phyloP scores from a whole-genome alignment of 2,113 vertebrate species.

The Sebastes fasciatus region DNA sequence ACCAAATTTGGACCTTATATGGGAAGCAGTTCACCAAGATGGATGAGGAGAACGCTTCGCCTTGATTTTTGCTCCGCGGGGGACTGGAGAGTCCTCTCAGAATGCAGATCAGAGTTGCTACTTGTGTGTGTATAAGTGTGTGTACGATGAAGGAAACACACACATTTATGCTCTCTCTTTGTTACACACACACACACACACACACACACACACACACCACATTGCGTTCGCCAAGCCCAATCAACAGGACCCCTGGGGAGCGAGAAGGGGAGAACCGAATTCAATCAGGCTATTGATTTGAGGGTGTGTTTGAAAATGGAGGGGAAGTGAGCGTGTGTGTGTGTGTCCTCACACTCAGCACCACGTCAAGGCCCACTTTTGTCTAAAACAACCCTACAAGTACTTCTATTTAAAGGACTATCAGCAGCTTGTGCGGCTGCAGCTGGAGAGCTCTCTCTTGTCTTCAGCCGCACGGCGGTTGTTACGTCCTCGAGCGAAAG shows the following conservation, averaged over 20 bases:
- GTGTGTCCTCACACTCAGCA: conserved; percentile 31
- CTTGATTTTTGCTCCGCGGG: conserved; percentile 39
- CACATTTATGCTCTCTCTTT: not conserved
- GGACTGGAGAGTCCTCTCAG: conserved; percentile 27
- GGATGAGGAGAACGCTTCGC: not conserved
- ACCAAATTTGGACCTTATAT: not conserved
- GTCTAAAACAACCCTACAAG: conserved; percentile 35
- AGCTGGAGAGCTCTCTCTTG: conserved; percentile 41
- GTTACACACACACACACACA: conserved; percentile 16
- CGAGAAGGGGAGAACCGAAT: conserved; percentile 51
- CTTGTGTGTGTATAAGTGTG: not conserved
- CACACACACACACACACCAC: conserved; percentile 16
- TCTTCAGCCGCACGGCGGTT: conserved; percentile 23
- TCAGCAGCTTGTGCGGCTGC: conserved; percentile 32
- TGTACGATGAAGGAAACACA: conserved; percentile 24
- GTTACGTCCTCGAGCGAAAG: conserved; percentile 32
- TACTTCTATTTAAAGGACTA: conserved; percentile 61
- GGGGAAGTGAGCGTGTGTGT: conserved; percentile 9
- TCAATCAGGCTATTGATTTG: conserved; percentile 68
- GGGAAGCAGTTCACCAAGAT: conserved; percentile 12
- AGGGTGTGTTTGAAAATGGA: conserved; percentile 38
- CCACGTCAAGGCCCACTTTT: conserved; percentile 47
- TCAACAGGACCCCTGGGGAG: conserved; percentile 43
- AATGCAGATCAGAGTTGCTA: conserved; percentile 39
- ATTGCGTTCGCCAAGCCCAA: conserved; percentile 50